phyloP scores from a whole-genome alignment of 2,113 vertebrate genomes.

The Callorhinus ursinus region DNA sequence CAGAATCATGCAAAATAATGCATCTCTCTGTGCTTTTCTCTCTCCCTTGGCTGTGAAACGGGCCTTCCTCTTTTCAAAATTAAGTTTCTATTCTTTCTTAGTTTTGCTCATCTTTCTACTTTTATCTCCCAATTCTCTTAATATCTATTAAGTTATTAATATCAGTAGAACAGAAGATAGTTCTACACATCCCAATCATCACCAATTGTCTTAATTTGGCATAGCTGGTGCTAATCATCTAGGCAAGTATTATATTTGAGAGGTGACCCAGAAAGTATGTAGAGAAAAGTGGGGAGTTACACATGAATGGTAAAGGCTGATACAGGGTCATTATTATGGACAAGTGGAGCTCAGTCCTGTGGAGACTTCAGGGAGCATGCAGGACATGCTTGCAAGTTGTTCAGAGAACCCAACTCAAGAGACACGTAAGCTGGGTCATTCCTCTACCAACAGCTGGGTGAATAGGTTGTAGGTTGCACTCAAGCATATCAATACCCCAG shows the following conservation, averaged over 20 bases:
- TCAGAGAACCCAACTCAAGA: background rate
- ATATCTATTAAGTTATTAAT: background rate
- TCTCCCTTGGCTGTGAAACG: background rate
- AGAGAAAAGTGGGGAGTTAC: background rate
- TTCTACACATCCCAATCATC: background rate
- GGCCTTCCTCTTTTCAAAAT: background rate
- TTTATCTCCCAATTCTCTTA: background rate
- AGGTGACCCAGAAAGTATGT: background rate
- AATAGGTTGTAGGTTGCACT: background rate
- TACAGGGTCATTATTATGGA: background rate
- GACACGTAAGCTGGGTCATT: background rate
- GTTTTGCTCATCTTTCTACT: background rate
- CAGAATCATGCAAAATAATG: background rate
- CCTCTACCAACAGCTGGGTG: background rate
- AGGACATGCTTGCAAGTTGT: background rate
- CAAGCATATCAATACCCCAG: background rate
- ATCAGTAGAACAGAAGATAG: background rate
- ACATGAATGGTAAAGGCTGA: background rate
- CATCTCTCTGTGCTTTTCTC: background rate
- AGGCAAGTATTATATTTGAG: background rate
- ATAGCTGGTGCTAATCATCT: background rate
- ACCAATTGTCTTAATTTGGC: background rate
- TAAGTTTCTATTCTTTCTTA: background rate
- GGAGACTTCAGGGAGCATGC: background rate
- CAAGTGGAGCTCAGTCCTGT: too few species aligned